Percentiles rank a stretch among this genome's conserved stretches.
Evolutionary conservation across 2,888 invertebrate species (phyloP).

Genomic region (Campoplex nolae): DNA sequence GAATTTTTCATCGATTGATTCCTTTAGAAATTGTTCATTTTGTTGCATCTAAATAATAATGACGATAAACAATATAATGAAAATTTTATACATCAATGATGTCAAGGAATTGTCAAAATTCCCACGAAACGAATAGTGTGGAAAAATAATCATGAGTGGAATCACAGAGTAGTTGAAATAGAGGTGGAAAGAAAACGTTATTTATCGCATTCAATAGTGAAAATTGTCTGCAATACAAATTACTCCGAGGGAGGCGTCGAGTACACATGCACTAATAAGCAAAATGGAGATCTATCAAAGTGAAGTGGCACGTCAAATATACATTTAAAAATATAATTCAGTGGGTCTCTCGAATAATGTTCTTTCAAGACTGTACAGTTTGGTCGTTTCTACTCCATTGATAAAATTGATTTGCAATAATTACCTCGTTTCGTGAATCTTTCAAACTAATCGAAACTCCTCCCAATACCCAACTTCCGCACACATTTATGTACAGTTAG

Average conservation of each 20-base stretch:
- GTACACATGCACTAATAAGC: constrained; percentile 34
- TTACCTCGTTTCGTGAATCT: constrained; percentile 61
- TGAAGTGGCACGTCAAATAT: not conserved
- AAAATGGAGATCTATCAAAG: constrained; percentile 48
- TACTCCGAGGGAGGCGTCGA: not conserved
- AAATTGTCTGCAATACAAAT: constrained; percentile 17
- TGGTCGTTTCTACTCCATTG: not conserved
- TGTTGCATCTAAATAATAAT: not conserved
- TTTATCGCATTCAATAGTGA: not conserved
- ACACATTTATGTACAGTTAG: constrained; percentile 14
- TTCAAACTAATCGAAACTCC: constrained; percentile 41
- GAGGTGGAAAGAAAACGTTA: not conserved
- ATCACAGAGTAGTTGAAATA: not conserved
- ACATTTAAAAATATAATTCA: not conserved
- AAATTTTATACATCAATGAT: not conserved
- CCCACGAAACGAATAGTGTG: not conserved
- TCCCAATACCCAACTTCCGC: constrained; percentile 41
- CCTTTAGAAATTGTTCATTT: not conserved
- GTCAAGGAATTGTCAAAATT: not conserved
- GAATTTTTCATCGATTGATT: not conserved
- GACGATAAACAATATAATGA: not conserved
- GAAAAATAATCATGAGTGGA: not conserved
- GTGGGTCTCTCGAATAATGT: not conserved
- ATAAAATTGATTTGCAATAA: not conserved
- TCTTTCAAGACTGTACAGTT: not conserved